Conservation (phyloP, 2,797 vertebrate genomes). For the Esox lucius region DNA sequence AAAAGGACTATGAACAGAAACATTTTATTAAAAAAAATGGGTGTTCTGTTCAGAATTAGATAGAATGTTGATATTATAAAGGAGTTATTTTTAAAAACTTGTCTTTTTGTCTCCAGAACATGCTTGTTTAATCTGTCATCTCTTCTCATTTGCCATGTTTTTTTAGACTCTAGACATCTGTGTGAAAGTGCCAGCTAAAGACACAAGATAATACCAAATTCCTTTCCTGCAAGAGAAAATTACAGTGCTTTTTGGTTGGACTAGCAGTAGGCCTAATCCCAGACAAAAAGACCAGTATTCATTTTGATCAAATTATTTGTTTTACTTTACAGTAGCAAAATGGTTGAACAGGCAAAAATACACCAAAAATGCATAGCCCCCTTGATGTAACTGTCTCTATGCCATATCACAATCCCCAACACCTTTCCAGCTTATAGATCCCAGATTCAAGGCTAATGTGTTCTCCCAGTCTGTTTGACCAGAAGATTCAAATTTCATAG, state of each 20-base stretch:
- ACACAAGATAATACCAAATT: background rate
- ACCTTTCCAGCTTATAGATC: conserved; percentile 25
- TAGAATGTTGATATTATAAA: background rate
- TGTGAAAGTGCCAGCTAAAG: conserved; percentile 17
- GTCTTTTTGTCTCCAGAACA: background rate
- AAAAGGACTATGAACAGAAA: background rate
- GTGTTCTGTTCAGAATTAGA: too few relatives aligned
- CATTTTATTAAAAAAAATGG: too few relatives aligned
- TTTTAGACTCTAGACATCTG: conserved; percentile 10
- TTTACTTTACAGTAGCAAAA: conserved; percentile 26
- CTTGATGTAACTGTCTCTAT: background rate
- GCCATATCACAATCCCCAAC: conserved; percentile 25
- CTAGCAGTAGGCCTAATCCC: background rate
- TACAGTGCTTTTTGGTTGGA: background rate
- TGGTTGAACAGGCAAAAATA: background rate
- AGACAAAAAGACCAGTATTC: background rate
- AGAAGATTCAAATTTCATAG: background rate
- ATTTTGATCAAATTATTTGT: conserved; percentile 34
- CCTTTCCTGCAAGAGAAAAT: background rate
- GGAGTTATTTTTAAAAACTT: background rate
- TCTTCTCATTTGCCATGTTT: conserved; percentile 6
- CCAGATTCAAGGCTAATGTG: conserved; percentile 12
- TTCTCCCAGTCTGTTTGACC: conserved; percentile 8
- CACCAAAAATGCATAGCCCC: background rate
- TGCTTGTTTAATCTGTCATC: conserved; percentile 13